Percentiles rank a stretch among this genome's conserved stretches.
phyloP scores from a whole-genome alignment of 1,140 invertebrate species.

The Bombus terrestris region DNA sequence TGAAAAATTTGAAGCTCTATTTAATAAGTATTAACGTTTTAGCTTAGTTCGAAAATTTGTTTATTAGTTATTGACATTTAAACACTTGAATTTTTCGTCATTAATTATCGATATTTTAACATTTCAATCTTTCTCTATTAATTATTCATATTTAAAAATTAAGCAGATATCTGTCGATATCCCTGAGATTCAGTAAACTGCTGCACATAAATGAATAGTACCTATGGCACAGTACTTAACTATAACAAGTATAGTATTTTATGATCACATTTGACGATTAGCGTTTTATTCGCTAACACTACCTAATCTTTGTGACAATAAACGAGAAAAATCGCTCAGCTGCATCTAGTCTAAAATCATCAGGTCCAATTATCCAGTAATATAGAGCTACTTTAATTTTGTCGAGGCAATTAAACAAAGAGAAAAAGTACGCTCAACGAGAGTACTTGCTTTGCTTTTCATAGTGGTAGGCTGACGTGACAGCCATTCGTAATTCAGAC shows the following conservation, averaged over 20 bases:
- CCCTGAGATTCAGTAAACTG: too few species aligned
- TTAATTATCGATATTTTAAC: too few species aligned
- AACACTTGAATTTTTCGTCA: too few species aligned
- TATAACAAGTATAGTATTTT: too few species aligned
- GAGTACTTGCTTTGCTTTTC: conserved; percentile 9
- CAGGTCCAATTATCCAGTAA: not conserved
- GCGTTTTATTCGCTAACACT: not conserved
- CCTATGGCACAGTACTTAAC: too few species aligned
- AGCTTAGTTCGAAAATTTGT: not conserved
- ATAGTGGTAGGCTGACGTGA: conserved; percentile 50
- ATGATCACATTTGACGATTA: not conserved
- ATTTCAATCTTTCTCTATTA: not conserved
- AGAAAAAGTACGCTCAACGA: conserved; percentile 5
- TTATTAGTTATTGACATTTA: not conserved
- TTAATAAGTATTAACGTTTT: not conserved
- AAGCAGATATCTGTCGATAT: not conserved
- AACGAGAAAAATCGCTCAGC: not conserved
- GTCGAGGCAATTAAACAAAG: conserved; percentile 22
- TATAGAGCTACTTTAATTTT: not conserved
- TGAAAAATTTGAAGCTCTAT: not conserved
- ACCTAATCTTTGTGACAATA: too few species aligned
- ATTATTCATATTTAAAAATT: not conserved
- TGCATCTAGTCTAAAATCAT: too few species aligned
- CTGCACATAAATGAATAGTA: too few species aligned
- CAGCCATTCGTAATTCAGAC: conserved; percentile 57